phyloP scores from a whole-genome alignment of 2,888 invertebrate genomes.

The Diaperis boleti region DNA sequence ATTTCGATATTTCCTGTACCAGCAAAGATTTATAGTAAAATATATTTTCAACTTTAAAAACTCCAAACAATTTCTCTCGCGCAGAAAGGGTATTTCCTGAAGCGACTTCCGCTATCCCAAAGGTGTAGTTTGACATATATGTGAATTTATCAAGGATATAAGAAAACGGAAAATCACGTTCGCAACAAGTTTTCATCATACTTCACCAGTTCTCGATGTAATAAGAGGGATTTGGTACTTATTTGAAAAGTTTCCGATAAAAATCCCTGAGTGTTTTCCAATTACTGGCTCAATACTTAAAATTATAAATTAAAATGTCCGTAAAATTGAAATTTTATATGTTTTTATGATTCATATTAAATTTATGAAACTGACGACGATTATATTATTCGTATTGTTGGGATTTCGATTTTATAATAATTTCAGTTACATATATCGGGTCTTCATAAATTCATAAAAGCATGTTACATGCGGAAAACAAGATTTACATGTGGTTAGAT shows the following conservation, averaged over 20 bases:
- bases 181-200: conserved; percentile 16
- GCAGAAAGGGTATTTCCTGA: conserved; percentile 7
- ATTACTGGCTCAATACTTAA: no score
- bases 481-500: no score
- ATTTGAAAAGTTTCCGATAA: conserved; percentile 2
- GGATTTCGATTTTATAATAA: no score
- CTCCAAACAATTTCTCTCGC: conserved; percentile 16
- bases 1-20: conserved; percentile 17
- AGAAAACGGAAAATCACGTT: conserved; percentile 21
- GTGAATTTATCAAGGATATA: conserved; percentile 23
- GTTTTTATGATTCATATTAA: no score
- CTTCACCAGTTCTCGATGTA: not conserved
- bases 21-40: conserved; percentile 16
- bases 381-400: no score
- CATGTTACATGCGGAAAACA: no score
- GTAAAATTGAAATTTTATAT: no score
- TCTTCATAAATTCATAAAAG: no score
- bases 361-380: no score
- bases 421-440: no score
- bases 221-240: conserved; percentile 8
- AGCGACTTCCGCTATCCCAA: conserved; percentile 13
- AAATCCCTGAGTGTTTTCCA: conserved; percentile 4
- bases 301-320: no score
- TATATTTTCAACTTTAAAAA: conserved; percentile 34
- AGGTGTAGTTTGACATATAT: conserved; percentile 35